phyloP scores from a whole-genome alignment of 2,797 vertebrate genomes.

The Bradypodion pumilum region DNA sequence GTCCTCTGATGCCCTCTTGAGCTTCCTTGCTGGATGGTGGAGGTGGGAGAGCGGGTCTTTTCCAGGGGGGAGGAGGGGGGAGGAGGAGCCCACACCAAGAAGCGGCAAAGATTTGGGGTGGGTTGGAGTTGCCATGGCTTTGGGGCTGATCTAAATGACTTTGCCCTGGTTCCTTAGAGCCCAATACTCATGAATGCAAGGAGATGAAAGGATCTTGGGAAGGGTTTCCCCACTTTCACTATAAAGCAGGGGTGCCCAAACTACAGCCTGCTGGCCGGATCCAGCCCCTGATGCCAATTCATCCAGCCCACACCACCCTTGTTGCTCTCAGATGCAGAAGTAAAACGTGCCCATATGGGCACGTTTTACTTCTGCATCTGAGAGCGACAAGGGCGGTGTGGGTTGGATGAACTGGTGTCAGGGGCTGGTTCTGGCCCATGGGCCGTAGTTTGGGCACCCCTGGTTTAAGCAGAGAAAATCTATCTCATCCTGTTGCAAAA shows the following conservation, averaged over 20 bases:
- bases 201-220: neutral
- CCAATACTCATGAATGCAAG: neutral
- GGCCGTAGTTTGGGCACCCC: no score
- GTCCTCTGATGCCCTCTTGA: conserved; percentile 27
- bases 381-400: no score
- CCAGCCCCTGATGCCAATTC: no score
- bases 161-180: neutral
- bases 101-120: neutral
- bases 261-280: no score
- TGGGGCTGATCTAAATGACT: neutral
- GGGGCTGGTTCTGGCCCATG: no score
- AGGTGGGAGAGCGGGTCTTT: neutral
- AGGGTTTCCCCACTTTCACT: neutral
- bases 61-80: no score
- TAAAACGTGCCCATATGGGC: no score
- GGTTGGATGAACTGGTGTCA: no score
- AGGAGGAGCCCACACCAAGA: neutral
- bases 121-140: neutral
- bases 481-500: no score
- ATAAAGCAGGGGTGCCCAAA: neutral
- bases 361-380: no score
- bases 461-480: no score
- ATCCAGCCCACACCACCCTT: neutral
- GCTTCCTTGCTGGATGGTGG: neutral
- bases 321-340: no score